Base-by-base conservation (phyloP, 2,797 vertebrate species). In the Coregonus sp. region DNA sequence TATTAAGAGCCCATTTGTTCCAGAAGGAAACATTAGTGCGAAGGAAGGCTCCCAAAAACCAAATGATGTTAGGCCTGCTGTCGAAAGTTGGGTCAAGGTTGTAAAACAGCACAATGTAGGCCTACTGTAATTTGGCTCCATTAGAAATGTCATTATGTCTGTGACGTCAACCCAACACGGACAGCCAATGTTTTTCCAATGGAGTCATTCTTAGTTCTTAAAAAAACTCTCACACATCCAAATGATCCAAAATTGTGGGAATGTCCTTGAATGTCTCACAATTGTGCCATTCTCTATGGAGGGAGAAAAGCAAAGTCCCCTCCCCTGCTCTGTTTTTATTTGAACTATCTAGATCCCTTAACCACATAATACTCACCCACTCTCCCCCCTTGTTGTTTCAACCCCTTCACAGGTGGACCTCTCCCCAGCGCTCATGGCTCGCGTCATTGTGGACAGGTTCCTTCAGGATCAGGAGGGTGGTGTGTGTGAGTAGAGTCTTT, bases 351-450 rank as follows among this genome's bases (percentile, higher is more conserved):
- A 75, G 74, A 84, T 83, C 59, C 81, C 35, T 16, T 76, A 0
- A 50, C 63, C 2, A 72, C 25, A 7, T 74, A 65, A 68, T 86
- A 81, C 81, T 80, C 78, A 79, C 84, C n/a, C 2, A 4, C 40
- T 20, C 47, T 29, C 56, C 47, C 63, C 33, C 40, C 7, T 59
- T 6, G 11, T 73, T 52, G 29, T 59, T 35, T 59, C 35, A 15
- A 40, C 76, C 35, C 33, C 54, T n/a, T 59, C 72, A 80, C 87
- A 99, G 98, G 95, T 98, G 92, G 95, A 98, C 90, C 94, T 98
- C 82, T 96, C 98, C 86, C 98, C 97, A 71, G 96, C 98, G 5
- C 86, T 99, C 86, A 95, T 99, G 96, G 97, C 97, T 89, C 96
- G 98, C 70, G 90, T 97, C 90, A 92, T 99, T 81, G 88, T 99